phyloP scores from a whole-genome alignment of 1,140 invertebrate species.

The Brachionus plicatilis region DNA sequence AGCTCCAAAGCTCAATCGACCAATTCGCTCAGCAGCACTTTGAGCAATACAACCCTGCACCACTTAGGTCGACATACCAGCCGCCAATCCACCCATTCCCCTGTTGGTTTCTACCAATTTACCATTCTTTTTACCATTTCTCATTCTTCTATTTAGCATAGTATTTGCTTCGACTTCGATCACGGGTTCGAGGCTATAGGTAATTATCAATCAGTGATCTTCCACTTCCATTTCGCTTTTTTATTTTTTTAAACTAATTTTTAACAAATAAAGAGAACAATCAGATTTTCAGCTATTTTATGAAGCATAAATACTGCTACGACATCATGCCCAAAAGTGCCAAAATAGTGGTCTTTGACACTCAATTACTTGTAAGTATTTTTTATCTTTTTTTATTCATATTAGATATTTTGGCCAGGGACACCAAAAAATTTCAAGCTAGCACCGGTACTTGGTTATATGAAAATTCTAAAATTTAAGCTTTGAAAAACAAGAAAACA shows the following conservation, averaged over 20 bases:
- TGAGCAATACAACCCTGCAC: background rate
- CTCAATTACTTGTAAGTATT: constrained; percentile 69
- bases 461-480: background rate
- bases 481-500: background rate
- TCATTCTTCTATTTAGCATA: constrained; percentile 13
- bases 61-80: background rate
- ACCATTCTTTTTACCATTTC: background rate
- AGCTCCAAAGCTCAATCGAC: background rate
- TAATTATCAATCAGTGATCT: background rate
- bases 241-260: background rate
- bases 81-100: background rate
- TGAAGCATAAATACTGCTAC: constrained; percentile 98
- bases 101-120: constrained; percentile 6
- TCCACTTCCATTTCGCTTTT: background rate
- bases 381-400: background rate
- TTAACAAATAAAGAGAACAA: background rate
- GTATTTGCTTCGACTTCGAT: constrained; percentile 37
- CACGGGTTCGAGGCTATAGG: constrained; percentile 28
- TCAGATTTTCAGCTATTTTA: constrained; percentile 60
- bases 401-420: too few relatives aligned
- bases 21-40: background rate
- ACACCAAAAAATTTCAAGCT: background rate
- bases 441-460: background rate
- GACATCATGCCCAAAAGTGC: constrained; percentile 97
- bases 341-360: constrained; percentile 98